These are phyloP conservation scores for Carcinoscorpius rotundicauda DNA, from an alignment of 1,140 invertebrate genomes.

Conservation along the genomic window DNA sequence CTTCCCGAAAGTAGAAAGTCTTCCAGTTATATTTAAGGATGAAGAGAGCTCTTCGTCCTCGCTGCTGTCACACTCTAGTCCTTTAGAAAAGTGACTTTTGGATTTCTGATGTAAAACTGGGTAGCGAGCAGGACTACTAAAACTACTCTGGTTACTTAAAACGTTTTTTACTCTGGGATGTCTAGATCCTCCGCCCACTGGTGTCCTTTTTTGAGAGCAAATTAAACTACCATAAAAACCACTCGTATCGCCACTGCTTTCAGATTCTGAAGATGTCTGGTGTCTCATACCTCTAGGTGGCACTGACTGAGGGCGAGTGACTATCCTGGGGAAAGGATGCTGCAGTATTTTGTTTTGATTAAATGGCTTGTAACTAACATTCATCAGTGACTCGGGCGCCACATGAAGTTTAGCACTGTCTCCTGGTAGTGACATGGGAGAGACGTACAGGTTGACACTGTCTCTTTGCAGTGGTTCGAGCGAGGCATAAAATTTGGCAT, in stretches of 20 bases:
- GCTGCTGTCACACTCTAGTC: slow-evolving; percentile 58
- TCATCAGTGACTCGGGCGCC: slow-evolving; percentile 56
- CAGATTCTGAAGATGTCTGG: slow-evolving; percentile 12
- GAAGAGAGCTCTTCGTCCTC: slow-evolving; percentile 20
- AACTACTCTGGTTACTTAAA: slow-evolving; percentile 2
- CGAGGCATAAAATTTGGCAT: too few relatives aligned
- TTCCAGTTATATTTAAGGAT: too few relatives aligned
- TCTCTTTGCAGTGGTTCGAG: too few relatives aligned
- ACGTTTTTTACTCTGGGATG: background rate
- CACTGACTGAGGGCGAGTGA: slow-evolving; percentile 36
- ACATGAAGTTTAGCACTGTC: too few relatives aligned
- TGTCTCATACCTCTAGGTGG: slow-evolving; percentile 11
- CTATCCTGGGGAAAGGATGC: background rate
- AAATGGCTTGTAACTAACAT: slow-evolving; percentile 48
- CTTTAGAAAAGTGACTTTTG: slow-evolving; percentile 56
- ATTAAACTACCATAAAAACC: slow-evolving; percentile 12
- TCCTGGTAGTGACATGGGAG: too few relatives aligned
- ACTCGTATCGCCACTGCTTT: slow-evolving; percentile 13
- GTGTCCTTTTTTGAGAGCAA: slow-evolving; percentile 10
- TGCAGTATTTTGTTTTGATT: slow-evolving; percentile 3
- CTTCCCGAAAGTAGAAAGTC: too few relatives aligned
- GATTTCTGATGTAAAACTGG: slow-evolving; percentile 2
- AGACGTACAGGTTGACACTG: too few relatives aligned
- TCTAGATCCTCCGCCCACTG: background rate
- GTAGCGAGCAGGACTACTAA: slow-evolving; percentile 11